phyloP scores from a whole-genome alignment of 2,888 invertebrate species.

The Hyposoter didymator region DNA sequence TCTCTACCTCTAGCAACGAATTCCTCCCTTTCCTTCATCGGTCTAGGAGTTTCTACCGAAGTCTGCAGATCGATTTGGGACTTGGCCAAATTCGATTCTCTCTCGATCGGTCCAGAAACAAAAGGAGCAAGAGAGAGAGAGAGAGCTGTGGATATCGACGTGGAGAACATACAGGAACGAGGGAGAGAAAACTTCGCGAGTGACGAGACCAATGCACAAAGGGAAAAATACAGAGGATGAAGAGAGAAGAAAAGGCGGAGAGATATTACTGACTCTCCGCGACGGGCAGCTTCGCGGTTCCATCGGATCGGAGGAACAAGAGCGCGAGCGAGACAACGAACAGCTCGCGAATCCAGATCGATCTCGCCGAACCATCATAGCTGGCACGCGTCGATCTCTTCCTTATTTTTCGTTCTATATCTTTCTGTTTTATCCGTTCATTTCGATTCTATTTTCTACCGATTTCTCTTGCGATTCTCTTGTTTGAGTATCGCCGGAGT shows the following conservation, averaged over 20 bases:
- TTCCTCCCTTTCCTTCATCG: slow-evolving; percentile 4
- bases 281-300: neutral
- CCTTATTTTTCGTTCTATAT: slow-evolving; percentile 7
- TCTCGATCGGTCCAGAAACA: slow-evolving; percentile 56
- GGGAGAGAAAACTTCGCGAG: slow-evolving; percentile 20
- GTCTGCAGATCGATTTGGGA: slow-evolving; percentile 75
- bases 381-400: slow-evolving; percentile 45
- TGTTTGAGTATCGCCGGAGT: neutral
- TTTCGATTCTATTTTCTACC: neutral
- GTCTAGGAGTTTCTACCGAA: slow-evolving; percentile 19
- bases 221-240: neutral
- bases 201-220: slow-evolving; percentile 21
- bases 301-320: neutral
- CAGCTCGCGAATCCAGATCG: slow-evolving; percentile 47
- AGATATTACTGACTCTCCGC: slow-evolving; percentile 22
- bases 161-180: neutral
- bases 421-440: neutral
- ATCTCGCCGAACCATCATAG: slow-evolving; percentile 31
- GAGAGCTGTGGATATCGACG: neutral
- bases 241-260: slow-evolving; percentile 2
- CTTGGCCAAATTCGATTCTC: slow-evolving; percentile 76
- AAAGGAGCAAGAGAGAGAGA: slow-evolving; percentile 10
- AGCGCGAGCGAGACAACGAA: neutral
- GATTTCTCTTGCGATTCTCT: neutral
- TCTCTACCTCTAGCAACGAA: slow-evolving; percentile 42